A percentile compares a stretch with the other conserved stretches of the same genome.
These are phyloP conservation scores for Capromys pilorides DNA, from an alignment of 2,797 vertebrate species.

Conservation along the genomic window DNA sequence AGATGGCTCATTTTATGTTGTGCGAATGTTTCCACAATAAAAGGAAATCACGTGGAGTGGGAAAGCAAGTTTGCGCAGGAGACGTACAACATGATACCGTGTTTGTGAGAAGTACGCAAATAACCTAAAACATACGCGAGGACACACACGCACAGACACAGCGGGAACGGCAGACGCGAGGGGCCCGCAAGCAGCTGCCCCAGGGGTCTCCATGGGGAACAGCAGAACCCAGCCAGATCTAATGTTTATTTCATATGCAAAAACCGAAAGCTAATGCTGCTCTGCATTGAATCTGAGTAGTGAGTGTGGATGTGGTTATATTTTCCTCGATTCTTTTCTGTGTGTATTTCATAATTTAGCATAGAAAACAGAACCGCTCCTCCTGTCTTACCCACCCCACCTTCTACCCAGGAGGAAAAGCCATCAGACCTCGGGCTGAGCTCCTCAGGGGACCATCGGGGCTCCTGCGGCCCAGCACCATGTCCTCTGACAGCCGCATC, in stretches of 20 bases:
- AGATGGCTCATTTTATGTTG: not conserved
- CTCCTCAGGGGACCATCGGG: not conserved
- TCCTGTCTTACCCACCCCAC: not conserved
- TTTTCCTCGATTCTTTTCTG: not conserved
- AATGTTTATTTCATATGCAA: not conserved
- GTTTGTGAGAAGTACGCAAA: not conserved
- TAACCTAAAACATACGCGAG: fast-evolving
- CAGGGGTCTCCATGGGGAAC: no score
- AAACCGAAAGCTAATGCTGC: not conserved
- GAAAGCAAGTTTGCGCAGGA: not conserved
- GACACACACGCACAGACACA: fast-evolving
- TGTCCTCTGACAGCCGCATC: not conserved
- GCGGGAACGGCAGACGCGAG: fast-evolving
- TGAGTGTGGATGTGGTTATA: not conserved
- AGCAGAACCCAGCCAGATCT: not conserved
- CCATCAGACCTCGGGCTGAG: not conserved
- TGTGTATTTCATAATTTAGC: not conserved
- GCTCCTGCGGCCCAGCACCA: not conserved
- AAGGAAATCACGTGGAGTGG: not conserved
- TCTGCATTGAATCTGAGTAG: not conserved
- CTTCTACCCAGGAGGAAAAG: not conserved
- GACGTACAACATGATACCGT: fast-evolving
- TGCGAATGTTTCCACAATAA: not conserved
- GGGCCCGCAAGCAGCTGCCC: fast-evolving
- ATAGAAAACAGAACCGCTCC: not conserved